These are phyloP conservation scores for Drosophila sechellia DNA, from an alignment of 1,140 invertebrate species.

Conservation along the genomic window DNA sequence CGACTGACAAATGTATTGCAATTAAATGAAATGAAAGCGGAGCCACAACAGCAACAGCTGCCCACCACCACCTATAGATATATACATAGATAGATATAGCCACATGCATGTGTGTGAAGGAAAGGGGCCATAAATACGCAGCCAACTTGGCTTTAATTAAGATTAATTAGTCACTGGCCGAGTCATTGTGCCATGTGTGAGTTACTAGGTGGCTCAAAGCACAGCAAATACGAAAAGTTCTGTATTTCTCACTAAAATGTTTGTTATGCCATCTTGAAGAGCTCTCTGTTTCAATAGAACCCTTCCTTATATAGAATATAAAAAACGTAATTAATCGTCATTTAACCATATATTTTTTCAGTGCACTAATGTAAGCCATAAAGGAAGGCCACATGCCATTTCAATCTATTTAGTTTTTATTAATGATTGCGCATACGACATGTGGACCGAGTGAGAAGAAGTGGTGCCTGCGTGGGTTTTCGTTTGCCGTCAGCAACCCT, in stretches of 20 bases:
- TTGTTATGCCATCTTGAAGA: too few species aligned
- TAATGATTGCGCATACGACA: constrained; percentile 72
- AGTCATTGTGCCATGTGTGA: constrained; percentile 26
- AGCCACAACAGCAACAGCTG: constrained; percentile 67
- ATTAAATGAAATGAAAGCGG: constrained; percentile 77
- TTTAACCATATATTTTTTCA: not conserved
- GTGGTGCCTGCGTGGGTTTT: not conserved
- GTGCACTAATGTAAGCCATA: constrained; percentile 62
- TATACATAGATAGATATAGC: not conserved
- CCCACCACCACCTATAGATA: constrained; percentile 19
- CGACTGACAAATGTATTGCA: constrained; percentile 77
- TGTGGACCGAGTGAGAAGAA: constrained; percentile 32
- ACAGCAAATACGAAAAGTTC: not conserved
- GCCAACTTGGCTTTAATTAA: constrained; percentile 72
- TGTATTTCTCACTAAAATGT: not conserved
- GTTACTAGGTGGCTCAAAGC: constrained; percentile 6
- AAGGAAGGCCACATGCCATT: constrained; percentile 15
- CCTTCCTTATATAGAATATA: too few species aligned
- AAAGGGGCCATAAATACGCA: constrained; percentile 47
- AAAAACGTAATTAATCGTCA: not conserved
- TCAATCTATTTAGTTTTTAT: constrained; percentile 77
- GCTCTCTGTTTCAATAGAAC: too few species aligned
- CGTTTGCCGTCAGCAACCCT: constrained; percentile 23
- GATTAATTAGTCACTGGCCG: constrained; percentile 72
- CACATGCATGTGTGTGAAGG: not conserved